These are phyloP conservation scores for Syncerus caffer DNA, from an alignment of 2,797 vertebrate species.

Conservation along the genomic window DNA sequence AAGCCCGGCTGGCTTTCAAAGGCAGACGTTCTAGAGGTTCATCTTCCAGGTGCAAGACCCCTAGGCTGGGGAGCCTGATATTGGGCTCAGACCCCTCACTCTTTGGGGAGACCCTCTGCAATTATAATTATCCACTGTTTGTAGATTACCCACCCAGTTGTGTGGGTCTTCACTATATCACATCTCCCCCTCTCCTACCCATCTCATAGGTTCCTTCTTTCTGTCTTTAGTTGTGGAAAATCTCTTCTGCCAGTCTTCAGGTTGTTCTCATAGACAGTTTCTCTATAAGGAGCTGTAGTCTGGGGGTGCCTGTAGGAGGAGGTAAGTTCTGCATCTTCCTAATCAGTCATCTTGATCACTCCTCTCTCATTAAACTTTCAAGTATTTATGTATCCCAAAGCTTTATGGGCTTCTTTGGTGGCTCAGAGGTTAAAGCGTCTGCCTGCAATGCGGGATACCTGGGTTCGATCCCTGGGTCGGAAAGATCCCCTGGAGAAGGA, in stretches of 20 bases:
- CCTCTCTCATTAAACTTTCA: not conserved
- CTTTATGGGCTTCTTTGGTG: too few species aligned
- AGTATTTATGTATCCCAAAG: not conserved
- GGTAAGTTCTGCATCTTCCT: not conserved
- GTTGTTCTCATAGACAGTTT: not conserved
- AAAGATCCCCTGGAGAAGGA: too few species aligned
- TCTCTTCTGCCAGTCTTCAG: not conserved
- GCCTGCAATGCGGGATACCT: too few species aligned
- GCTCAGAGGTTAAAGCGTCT: too few species aligned
- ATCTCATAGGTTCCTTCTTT: not conserved
- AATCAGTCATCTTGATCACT: not conserved
- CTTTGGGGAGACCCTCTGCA: not conserved
- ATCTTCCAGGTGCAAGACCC: not conserved
- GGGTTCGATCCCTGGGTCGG: too few species aligned
- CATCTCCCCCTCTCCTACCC: not conserved
- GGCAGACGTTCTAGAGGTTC: not conserved
- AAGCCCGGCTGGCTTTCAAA: not conserved
- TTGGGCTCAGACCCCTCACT: not conserved
- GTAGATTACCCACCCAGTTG: not conserved
- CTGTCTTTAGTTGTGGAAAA: not conserved
- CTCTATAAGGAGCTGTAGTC: not conserved
- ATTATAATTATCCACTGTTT: not conserved
- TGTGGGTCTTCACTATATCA: not conserved
- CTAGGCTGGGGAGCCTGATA: not conserved
- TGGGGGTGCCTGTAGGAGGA: not conserved